Evolutionary conservation across 2,888 invertebrate species (phyloP).

Genomic region (Polyommatus iphigenia): DNA sequence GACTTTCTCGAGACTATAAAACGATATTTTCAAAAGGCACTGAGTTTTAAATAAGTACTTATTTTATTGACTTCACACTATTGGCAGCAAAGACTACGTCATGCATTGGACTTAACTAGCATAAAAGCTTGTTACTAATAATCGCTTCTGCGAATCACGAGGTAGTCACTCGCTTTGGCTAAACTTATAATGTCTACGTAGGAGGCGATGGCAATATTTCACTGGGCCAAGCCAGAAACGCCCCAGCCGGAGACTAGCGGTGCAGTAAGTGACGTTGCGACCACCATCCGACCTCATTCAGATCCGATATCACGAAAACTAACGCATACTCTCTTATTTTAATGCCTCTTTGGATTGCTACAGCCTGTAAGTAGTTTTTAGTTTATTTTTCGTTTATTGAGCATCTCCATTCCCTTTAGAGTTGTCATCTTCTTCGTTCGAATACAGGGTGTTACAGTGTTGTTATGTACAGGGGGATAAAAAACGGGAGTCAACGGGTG

Average conservation of each 20-base stretch:
- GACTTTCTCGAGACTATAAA: background rate
- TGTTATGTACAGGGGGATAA: conserved; percentile 85
- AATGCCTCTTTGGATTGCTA: conserved; percentile 74
- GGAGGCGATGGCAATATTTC: conserved; percentile 75
- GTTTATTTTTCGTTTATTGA: conserved; percentile 23
- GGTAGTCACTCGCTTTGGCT: conserved; percentile 57
- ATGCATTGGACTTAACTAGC: background rate
- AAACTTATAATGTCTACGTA: conserved; percentile 60
- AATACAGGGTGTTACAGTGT: background rate
- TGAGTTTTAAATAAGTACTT: background rate
- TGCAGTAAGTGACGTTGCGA: conserved; percentile 74
- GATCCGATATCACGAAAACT: conserved; percentile 70
- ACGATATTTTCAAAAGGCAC: background rate
- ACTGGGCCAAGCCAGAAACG: conserved; percentile 68
- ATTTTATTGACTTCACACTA: background rate
- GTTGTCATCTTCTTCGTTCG: background rate
- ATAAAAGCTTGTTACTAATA: conserved; percentile 24
- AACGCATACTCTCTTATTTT: conserved; percentile 71
- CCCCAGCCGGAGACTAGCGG: conserved; percentile 71
- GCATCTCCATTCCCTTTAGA: conserved; percentile 16
- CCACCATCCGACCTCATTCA: conserved; percentile 49
- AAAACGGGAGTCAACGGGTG: conserved; percentile 88
- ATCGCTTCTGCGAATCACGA: conserved; percentile 44
- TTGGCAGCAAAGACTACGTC: background rate
- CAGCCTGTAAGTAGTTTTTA: conserved; percentile 75